Conservation (phyloP, 2,113 vertebrate genomes). For the Otolemur garnettii region DNA sequence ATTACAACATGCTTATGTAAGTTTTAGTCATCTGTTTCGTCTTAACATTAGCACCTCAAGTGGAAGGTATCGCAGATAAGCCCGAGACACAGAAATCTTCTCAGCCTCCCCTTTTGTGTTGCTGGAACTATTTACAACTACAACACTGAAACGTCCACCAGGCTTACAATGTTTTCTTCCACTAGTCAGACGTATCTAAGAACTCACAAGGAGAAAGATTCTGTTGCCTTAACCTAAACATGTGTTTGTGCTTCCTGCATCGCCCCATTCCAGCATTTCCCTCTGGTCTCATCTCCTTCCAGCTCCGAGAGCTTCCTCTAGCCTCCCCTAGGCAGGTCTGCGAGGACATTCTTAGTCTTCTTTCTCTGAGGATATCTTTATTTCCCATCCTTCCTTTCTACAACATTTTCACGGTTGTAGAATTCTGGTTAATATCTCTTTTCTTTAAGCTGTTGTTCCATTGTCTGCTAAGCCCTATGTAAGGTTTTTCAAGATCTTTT, state of each 20-base stretch:
- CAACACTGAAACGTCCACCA: not conserved
- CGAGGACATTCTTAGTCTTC: constrained; percentile 5
- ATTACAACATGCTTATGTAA: not conserved
- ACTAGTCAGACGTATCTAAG: not conserved
- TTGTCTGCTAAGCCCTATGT: not conserved
- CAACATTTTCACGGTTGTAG: not conserved
- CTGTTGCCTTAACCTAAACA: not conserved
- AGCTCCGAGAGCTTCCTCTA: not conserved
- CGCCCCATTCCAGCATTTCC: not conserved
- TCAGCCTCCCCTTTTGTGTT: not conserved
- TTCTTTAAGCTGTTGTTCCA: constrained; percentile 5
- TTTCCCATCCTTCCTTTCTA: not conserved
- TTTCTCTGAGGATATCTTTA: constrained; percentile 34
- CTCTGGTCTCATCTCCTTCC: not conserved
- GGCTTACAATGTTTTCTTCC: not conserved
- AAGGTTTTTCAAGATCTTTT: not conserved
- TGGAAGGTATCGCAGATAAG: not conserved
- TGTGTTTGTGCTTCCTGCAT: not conserved
- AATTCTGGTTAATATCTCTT: constrained; percentile 1
- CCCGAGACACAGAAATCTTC: not conserved
- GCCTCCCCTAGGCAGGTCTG: not conserved
- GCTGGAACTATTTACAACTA: not conserved
- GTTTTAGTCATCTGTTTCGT: not conserved
- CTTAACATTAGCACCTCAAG: not conserved
- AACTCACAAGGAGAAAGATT: not conserved